Evolutionary conservation across 2,888 invertebrate species (phyloP), one percentile per base, ranked within the genome.

Genomic region (Diarsia mendica): DNA sequence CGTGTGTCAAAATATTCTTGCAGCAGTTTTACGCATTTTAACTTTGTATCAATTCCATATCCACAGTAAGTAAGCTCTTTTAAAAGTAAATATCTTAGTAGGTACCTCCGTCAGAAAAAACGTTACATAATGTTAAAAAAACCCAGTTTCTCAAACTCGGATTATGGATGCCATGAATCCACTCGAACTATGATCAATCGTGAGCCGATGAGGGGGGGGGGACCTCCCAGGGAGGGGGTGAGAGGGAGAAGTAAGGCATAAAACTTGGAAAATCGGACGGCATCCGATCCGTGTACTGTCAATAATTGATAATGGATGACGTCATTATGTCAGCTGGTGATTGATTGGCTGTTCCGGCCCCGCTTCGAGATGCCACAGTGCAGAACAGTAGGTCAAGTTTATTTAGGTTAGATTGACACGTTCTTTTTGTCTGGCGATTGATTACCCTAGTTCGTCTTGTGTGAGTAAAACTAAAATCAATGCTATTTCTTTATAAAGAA

Each of bases 251-350:
- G 86, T 89, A 91, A 91, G 91, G 92, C 91, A 93, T 93, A 93
- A 93, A 94, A 94, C 93, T 94, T 94, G 93, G 93, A 93, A 94
- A 95, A 94, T 93, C 91, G 92, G 92, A 90, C 92, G 92, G 91
- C 92, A 92, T 92, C 92, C 92, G 93, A 93, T 92, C 93, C 92
- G 90, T 93, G 93, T 92, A 91, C 94, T 94, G 95, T 95, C 95
- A 95, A 95, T 96, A 95, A 96, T 96, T 96, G 96, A 95, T 96
- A 96, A 96, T 95, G 95, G 96, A 96, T 95, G 95, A 95, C 95
- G 95, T 94, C 95, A 95, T 95, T 94, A 94, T 92, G 94, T 94
- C 95, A 93, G 92, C 85, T 85, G 44, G 93, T 96, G 96, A 96
- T 96, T 94, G 96, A 96, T 96, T 95, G 93, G 93, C 86, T 90